phyloP scores from a whole-genome alignment of 2,113 vertebrate genomes.

The Gasterosteus nipponicus region DNA sequence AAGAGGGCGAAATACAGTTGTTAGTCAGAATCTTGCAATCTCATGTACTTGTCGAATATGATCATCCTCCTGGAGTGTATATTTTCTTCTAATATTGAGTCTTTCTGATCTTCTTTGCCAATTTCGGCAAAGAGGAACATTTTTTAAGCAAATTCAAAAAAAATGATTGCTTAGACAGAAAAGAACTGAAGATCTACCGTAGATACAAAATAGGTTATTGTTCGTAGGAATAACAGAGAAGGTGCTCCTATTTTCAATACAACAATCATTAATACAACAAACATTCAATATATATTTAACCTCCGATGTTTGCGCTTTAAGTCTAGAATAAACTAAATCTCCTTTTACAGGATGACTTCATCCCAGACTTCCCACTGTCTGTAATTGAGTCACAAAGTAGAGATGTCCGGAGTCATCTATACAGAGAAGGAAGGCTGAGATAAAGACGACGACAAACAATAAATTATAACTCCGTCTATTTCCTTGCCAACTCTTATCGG shows the following conservation, averaged over 20 bases:
- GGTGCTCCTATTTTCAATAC: background rate
- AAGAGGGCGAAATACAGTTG: background rate
- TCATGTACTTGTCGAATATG: background rate
- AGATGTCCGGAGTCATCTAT: slow-evolving; percentile 67
- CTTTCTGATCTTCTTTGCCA: background rate
- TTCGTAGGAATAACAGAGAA: slow-evolving; percentile 1
- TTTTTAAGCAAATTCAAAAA: background rate
- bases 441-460: slow-evolving; percentile 68
- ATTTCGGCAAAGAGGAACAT: background rate
- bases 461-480: slow-evolving; percentile 71
- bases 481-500: slow-evolving; percentile 66
- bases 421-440: slow-evolving; percentile 58
- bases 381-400: slow-evolving; percentile 73
- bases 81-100: background rate
- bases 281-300: slow-evolving; percentile 43
- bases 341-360: slow-evolving; percentile 61
- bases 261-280: slow-evolving; percentile 11
- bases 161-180: background rate
- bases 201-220: slow-evolving; percentile 6
- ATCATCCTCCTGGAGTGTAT: slow-evolving; percentile 2
- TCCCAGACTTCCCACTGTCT: slow-evolving; percentile 55
- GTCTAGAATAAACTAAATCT: slow-evolving; percentile 47
- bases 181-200: background rate
- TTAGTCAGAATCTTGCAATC: background rate
- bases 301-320: slow-evolving; percentile 35